Percentiles rank a stretch among this genome's conserved stretches.
Evolutionary conservation across 23 tunicate genomes (phyloP).

Genomic region (Ascidia mentula): DNA sequence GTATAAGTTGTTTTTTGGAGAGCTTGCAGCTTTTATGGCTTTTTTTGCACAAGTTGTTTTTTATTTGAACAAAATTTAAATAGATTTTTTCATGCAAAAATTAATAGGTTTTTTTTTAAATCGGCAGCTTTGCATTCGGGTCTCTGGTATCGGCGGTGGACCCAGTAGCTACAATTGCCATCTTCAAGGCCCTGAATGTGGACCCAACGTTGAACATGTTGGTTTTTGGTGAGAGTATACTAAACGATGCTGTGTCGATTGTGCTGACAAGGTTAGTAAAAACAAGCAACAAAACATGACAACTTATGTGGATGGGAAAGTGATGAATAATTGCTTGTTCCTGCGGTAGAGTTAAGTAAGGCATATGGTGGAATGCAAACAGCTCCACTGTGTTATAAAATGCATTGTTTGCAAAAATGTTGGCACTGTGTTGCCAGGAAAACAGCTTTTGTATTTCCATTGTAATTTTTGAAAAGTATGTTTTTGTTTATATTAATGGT

Average conservation of each 20-base stretch:
- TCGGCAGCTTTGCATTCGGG: conserved; percentile 89
- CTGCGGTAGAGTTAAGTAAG: no score
- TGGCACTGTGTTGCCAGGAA: no score
- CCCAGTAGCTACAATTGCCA: conserved; percentile 98
- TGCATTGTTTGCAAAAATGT: no score
- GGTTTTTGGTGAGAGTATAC: conserved; percentile 98
- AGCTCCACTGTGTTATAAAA: no score
- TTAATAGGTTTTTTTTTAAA: background rate
- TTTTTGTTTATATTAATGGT: no score
- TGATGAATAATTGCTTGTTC: no score
- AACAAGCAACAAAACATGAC: no score
- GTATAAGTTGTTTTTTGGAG: background rate
- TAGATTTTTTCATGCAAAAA: background rate
- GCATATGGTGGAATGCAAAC: no score
- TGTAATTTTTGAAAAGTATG: background rate
- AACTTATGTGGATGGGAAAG: no score
- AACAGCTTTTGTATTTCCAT: no score
- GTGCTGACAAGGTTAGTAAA: conserved; percentile 91
- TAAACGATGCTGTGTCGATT: conserved; percentile 97
- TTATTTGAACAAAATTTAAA: background rate
- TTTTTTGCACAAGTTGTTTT: background rate
- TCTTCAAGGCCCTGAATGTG: conserved; percentile 93
- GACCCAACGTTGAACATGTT: conserved; percentile 98
- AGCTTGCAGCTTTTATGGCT: background rate
- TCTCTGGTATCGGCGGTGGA: conserved; percentile 98